These are phyloP conservation scores for Diarsia mendica DNA, from an alignment of 2,888 invertebrate genomes.

Conservation along the genomic window DNA sequence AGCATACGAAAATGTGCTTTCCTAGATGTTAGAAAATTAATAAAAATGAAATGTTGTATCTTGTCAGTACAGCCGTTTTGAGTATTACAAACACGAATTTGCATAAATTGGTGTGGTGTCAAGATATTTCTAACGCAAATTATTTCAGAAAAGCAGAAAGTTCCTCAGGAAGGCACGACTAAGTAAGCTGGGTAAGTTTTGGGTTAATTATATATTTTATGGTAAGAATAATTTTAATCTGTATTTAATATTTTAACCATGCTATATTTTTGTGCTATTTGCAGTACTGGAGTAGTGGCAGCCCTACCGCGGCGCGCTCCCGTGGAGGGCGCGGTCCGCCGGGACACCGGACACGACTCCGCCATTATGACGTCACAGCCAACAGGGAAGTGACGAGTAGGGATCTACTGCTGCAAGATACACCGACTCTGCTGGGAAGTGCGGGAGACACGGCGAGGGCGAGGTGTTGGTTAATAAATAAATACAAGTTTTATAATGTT, in stretches of 20 bases:
- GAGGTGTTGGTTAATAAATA: slow-evolving; percentile 7
- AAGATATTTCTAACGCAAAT: background rate
- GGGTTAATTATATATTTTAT: background rate
- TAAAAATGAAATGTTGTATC: background rate
- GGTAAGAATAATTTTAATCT: background rate
- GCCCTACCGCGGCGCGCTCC: slow-evolving; percentile 58
- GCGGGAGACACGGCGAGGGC: background rate
- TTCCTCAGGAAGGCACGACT: background rate
- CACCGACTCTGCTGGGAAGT: slow-evolving; percentile 2
- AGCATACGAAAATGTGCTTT: too few relatives aligned
- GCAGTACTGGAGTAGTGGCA: slow-evolving; percentile 35
- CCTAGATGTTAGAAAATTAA: background rate
- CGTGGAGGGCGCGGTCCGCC: slow-evolving; percentile 63
- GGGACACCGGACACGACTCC: slow-evolving; percentile 73
- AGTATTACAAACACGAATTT: too few relatives aligned
- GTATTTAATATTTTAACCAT: background rate
- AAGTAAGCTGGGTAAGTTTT: background rate
- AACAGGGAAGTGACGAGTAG: slow-evolving; percentile 31
- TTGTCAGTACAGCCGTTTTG: background rate
- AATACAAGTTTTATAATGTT: background rate
- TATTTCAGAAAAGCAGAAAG: background rate
- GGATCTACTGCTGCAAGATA: slow-evolving; percentile 33
- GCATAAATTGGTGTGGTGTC: background rate
- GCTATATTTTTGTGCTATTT: background rate
- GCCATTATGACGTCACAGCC: slow-evolving; percentile 75